A percentile compares a stretch with the other conserved stretches of the same genome.
These are phyloP conservation scores for Hydrolagus colliei DNA, from an alignment of 2,797 vertebrate species.

Conservation along the genomic window DNA sequence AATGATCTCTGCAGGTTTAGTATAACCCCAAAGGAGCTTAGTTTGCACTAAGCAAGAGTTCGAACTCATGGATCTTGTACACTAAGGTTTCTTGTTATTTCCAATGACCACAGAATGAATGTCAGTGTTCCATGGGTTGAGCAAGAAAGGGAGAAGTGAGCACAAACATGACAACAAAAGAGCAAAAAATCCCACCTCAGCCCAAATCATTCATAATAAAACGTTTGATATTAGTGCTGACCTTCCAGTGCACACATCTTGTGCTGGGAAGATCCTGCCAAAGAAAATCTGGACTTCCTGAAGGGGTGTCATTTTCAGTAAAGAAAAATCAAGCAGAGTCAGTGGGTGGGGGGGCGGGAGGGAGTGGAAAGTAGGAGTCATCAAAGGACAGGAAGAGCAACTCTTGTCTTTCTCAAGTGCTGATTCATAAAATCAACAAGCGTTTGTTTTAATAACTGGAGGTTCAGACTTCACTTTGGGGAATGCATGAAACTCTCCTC, in stretches of 20 bases:
- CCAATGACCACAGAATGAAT: background rate
- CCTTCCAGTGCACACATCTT: conserved; percentile 45
- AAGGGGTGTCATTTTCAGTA: conserved; percentile 18
- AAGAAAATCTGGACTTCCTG: conserved; percentile 41
- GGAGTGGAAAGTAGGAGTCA: background rate
- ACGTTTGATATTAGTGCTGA: conserved; percentile 63
- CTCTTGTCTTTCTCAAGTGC: conserved; percentile 25
- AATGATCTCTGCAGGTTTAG: background rate
- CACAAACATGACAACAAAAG: conserved; percentile 46
- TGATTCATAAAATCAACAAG: conserved; percentile 36
- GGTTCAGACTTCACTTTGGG: conserved; percentile 33
- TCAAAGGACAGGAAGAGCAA: conserved; percentile 39
- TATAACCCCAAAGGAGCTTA: background rate
- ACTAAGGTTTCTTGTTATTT: conserved; percentile 5
- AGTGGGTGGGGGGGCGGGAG: background rate
- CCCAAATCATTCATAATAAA: conserved; percentile 68
- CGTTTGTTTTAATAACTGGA: conserved; percentile 34
- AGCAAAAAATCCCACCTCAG: conserved; percentile 62
- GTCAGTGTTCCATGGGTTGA: background rate
- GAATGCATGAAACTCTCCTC: conserved; percentile 11
- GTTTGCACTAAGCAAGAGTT: background rate
- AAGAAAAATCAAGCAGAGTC: conserved; percentile 14
- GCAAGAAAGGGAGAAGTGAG: background rate
- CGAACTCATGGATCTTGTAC: background rate
- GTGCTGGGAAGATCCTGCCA: conserved; percentile 44